phyloP scores from a whole-genome alignment of 2,797 vertebrate genomes.

The Melanotaenia boesemani region DNA sequence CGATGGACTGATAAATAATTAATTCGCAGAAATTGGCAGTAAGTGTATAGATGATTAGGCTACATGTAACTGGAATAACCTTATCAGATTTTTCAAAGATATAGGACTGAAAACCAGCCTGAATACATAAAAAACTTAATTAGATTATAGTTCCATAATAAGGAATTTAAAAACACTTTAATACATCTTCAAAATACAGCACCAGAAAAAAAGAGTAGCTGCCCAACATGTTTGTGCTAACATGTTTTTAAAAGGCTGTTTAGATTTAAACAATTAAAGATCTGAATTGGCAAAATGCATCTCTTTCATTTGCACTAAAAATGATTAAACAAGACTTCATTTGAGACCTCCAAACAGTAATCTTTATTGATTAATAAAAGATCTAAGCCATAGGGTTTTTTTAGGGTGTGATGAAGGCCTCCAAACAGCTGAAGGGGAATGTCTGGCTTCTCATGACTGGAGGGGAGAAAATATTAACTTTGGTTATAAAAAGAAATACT shows the following conservation, averaged over 20 bases:
- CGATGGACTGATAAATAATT: background rate
- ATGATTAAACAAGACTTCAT: background rate
- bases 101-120: background rate
- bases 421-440: background rate
- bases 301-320: background rate
- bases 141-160: background rate
- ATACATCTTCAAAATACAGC: background rate
- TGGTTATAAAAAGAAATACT: background rate
- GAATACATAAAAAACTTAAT: background rate
- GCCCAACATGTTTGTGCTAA: background rate
- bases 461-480: background rate
- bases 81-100: background rate
- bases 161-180: background rate
- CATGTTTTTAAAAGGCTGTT: background rate
- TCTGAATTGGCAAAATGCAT: background rate
- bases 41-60: background rate
- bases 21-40: background rate
- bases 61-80: background rate
- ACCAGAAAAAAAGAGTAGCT: background rate
- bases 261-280: background rate
- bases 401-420: background rate
- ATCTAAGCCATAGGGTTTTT: background rate
- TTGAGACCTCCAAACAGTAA: background rate
- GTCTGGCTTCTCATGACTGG: background rate
- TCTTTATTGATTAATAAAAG: background rate